Evolutionary conservation across 92 coral and sea anemone genomes (phyloP).

Genomic region (Epizoanthus stellaris): DNA sequence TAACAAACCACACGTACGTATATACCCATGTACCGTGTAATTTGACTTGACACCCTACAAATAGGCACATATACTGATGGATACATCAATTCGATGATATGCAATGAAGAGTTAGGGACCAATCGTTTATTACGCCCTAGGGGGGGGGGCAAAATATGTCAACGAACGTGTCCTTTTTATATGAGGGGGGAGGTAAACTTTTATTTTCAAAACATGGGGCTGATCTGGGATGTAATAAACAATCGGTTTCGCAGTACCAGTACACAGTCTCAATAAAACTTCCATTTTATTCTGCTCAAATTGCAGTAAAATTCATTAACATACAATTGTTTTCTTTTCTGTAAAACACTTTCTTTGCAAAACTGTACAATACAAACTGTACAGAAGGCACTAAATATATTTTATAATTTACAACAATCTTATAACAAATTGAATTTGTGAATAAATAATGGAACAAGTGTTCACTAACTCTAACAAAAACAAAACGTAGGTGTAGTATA

Average conservation of each 20-base stretch:
- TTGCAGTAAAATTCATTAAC: neutral
- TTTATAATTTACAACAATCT: neutral
- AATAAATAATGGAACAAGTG: conserved; percentile 16
- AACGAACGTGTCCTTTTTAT: no score
- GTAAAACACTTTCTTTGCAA: conserved; percentile 24
- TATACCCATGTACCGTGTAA: no score
- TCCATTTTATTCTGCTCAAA: conserved; percentile 17
- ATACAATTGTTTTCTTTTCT: conserved; percentile 1
- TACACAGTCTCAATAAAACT: neutral
- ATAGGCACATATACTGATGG: no score
- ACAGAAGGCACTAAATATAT: neutral
- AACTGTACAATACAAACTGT: neutral
- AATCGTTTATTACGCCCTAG: no score
- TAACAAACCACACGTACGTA: no score
- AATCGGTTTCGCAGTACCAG: neutral
- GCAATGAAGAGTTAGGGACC: no score
- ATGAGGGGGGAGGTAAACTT: no score
- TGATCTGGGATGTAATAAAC: no score
- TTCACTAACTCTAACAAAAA: neutral
- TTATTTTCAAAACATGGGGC: no score
- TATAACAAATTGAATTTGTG: conserved; percentile 11
- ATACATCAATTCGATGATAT: no score
- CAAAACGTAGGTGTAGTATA: neutral
- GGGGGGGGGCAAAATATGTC: no score
- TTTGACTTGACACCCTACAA: no score